Base-by-base conservation (phyloP, 2,797 vertebrate genomes). In the Streptopelia turtur region DNA sequence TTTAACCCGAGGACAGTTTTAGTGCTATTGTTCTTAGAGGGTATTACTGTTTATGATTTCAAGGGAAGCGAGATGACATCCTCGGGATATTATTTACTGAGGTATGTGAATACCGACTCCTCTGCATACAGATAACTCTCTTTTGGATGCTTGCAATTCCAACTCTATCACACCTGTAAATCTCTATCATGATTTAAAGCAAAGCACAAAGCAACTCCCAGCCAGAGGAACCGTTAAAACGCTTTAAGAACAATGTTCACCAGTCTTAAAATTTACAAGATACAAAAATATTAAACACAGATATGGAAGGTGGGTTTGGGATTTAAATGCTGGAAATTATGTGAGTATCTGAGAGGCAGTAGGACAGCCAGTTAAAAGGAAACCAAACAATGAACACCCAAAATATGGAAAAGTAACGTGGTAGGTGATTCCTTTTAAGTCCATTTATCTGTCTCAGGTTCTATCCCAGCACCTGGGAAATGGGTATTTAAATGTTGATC, bases 11-110 rank as follows among this genome's bases (percentile, higher is more conserved):
- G 90, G 91, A 95, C 94, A 95, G 94, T 53, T 95, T 97, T 95
- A 97, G 95, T 97, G 96, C 90, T 93, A 94, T 97, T 97, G 95
- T 96, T 97, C 94, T 92, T 92, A 80, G 74, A 77, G 41, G 56
- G 78, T 84, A 87, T 80, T 87, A 68, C 80, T 83, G 71, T 56
- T 53, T 77, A 86, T 65, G 81, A 64, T 95, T 93, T 60, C 95
- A 92, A 81, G 59, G 60, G 53, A 82, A 90, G 86, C n/a, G 39
- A 30, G 66, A 57, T 82, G 90, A 95, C 85, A 88, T 79, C 49
- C 77, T 68, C 9, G 47, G 74, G 83, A 83, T 80, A 10, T 87
- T 87, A 87, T 93, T 90, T 94, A 80, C 85, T 21, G 76, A 76
- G 61, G 35, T 65, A 47, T 28, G 63, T 9, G 78, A 74, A 60